These are phyloP conservation scores for Keiferia lycopersicella DNA, from an alignment of 2,888 invertebrate species.

Conservation along the genomic window DNA sequence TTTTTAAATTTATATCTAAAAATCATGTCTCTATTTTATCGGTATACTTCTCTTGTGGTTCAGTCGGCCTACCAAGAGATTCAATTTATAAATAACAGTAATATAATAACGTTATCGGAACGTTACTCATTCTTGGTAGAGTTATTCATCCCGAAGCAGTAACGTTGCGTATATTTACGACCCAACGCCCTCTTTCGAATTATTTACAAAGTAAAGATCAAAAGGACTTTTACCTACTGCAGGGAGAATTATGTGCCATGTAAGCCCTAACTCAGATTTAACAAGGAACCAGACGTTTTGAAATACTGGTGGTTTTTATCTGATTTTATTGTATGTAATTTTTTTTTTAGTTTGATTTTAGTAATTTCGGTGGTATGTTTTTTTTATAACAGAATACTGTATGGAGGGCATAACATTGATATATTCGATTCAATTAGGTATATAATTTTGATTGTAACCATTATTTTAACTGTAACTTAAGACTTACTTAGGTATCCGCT, in stretches of 20 bases:
- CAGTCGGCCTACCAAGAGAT: conserved; percentile 6
- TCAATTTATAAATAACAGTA: conserved; percentile 1
- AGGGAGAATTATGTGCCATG: conserved; percentile 22
- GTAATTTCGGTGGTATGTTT: background rate
- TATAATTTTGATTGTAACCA: no score
- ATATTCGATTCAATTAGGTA: no score
- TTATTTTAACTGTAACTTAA: no score
- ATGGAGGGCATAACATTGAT: no score
- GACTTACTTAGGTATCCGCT: no score
- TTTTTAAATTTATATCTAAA: background rate
- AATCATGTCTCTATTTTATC: background rate
- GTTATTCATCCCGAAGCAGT: conserved; percentile 27
- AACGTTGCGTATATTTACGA: conserved; percentile 26
- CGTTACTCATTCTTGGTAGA: conserved; percentile 12
- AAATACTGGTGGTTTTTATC: conserved; percentile 6
- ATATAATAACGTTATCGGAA: background rate
- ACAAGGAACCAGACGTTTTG: background rate
- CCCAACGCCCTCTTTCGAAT: conserved; percentile 9
- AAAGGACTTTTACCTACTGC: conserved; percentile 19
- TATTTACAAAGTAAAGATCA: conserved; percentile 26
- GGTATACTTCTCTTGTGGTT: conserved; percentile 27
- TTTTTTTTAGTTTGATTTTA: background rate
- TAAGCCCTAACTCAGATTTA: conserved; percentile 21
- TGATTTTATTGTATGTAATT: background rate
- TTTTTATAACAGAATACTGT: background rate